Evolutionary conservation across 1,140 invertebrate species (phyloP).

Genomic region (Tribolium madens): DNA sequence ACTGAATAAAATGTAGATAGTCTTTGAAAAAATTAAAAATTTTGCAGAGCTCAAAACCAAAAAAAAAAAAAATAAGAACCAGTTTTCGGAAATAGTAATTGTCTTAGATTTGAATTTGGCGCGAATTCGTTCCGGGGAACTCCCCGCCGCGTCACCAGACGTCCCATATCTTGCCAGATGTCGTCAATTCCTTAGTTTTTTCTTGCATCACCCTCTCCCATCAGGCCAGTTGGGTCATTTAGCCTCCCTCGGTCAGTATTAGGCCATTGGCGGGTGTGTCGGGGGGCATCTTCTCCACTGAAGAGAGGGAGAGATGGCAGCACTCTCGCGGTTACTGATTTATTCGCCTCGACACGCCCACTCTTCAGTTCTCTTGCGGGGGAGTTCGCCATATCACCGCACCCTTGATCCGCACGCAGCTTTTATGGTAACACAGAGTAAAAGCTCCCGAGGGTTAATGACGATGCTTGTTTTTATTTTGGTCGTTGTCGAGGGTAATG

Average conservation of each 20-base stretch:
- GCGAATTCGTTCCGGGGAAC: too few relatives aligned
- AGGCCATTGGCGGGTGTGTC: conserved; percentile 33
- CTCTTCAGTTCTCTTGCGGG: conserved; percentile 54
- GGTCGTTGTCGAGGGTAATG: conserved; percentile 45
- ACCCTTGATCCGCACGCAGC: conserved; percentile 51
- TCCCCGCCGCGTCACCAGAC: too few relatives aligned
- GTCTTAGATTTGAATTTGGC: too few relatives aligned
- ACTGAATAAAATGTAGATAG: too few relatives aligned
- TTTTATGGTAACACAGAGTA: conserved; percentile 31
- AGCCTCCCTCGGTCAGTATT: background rate
- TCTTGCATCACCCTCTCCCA: background rate
- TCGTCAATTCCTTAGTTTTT: too few relatives aligned
- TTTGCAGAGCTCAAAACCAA: too few relatives aligned
- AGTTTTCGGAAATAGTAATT: too few relatives aligned
- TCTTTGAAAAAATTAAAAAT: too few relatives aligned
- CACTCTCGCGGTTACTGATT: conserved; percentile 58
- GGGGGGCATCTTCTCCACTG: conserved; percentile 26
- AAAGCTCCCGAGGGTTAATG: conserved; percentile 45
- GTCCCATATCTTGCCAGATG: too few relatives aligned
- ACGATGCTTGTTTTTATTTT: conserved; percentile 46
- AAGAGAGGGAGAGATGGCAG: conserved; percentile 19
- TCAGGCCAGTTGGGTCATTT: background rate
- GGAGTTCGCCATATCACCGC: conserved; percentile 52
- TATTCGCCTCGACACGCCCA: conserved; percentile 60
- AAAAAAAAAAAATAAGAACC: too few relatives aligned